Evolutionary conservation across 2,797 vertebrate species (phyloP).

Genomic region (Amblyraja radiata): DNA sequence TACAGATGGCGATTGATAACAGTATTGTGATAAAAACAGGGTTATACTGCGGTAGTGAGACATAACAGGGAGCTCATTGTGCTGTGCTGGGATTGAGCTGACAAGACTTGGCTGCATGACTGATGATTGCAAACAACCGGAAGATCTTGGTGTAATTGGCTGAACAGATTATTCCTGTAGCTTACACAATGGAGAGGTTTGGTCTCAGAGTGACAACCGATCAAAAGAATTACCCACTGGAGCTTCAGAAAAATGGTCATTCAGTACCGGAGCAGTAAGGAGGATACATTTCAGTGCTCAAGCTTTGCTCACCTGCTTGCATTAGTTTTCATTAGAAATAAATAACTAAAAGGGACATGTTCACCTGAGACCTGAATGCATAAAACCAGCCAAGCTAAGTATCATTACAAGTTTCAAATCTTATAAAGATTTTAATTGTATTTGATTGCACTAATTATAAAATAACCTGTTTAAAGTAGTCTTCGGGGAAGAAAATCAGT

Average conservation of each 20-base stretch:
- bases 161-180: slow-evolving; percentile 14
- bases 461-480: background rate
- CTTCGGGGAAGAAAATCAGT: background rate
- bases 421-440: background rate
- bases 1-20: background rate
- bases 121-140: background rate
- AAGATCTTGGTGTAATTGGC: slow-evolving; percentile 5
- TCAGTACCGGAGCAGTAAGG: background rate
- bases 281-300: slow-evolving; percentile 5
- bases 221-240: background rate
- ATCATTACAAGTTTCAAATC: slow-evolving; percentile 5
- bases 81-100: background rate
- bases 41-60: slow-evolving; percentile 1
- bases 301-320: background rate
- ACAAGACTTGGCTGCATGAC: background rate
- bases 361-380: slow-evolving; percentile 11
- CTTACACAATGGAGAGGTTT: background rate
- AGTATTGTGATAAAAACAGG: slow-evolving; percentile 21
- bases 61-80: slow-evolving; percentile 33
- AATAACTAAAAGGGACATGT: background rate
- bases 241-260: background rate
- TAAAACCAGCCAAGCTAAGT: slow-evolving; percentile 14
- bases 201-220: background rate
- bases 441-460: slow-evolving; percentile 10
- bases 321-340: background rate